These are phyloP conservation scores for Nebria salina DNA, from an alignment of 2,888 invertebrate genomes.

Conservation along the genomic window DNA sequence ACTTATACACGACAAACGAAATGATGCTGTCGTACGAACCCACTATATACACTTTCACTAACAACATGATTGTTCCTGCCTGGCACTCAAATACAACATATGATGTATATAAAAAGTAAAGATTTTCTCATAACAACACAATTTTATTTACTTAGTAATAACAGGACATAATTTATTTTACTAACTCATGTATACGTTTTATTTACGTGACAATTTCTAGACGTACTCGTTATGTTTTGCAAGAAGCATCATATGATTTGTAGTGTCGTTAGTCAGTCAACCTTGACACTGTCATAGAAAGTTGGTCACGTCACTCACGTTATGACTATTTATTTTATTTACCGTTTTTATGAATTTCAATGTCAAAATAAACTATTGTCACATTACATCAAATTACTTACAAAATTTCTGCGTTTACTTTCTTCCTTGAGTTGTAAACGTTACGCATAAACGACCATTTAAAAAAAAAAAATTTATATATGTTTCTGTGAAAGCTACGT, in stretches of 20 bases:
- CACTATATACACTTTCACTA: neutral
- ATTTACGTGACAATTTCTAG: no score
- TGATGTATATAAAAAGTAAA: no score
- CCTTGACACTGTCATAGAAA: slow-evolving; percentile 43
- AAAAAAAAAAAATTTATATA: neutral
- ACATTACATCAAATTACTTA: slow-evolving; percentile 26
- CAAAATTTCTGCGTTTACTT: slow-evolving; percentile 11
- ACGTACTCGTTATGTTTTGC: no score
- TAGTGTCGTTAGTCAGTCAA: slow-evolving; percentile 30
- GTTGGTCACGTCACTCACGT: slow-evolving; percentile 3
- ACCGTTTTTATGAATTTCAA: slow-evolving; percentile 28
- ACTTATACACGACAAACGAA: neutral
- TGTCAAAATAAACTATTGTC: slow-evolving; percentile 39
- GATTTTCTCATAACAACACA: neutral
- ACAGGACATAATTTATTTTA: no score
- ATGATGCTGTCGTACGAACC: no score
- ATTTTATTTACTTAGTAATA: neutral
- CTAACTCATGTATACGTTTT: no score
- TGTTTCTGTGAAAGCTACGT: neutral
- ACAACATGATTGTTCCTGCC: neutral
- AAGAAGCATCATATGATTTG: neutral
- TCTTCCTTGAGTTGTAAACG: slow-evolving; percentile 19
- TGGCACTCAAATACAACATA: neutral
- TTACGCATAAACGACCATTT: slow-evolving; percentile 21
- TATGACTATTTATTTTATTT: slow-evolving; percentile 23